Base-by-base conservation (phyloP, 2,888 invertebrate species). In the Panzeria rudis region DNA sequence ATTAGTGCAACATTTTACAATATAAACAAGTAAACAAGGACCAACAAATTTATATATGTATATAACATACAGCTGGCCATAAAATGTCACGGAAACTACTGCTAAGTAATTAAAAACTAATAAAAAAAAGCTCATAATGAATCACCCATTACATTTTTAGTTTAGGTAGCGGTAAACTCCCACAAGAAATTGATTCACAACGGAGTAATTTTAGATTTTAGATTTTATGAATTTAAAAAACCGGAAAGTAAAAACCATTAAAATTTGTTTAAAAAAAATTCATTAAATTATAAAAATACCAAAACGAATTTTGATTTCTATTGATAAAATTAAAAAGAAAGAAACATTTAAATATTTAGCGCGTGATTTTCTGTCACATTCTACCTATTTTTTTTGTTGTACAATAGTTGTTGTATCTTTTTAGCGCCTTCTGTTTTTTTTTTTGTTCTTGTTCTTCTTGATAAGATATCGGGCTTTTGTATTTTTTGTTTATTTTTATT, bases 351-450 rank as follows among this genome's bases (percentile, higher is more conserved):
- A 41, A 20, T 44, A 38, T 66, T 59, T 47, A 78, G 83, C 83
- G 78, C 78, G 73, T 73, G 78, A 78, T 83, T 83, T 66, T 68
- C 52, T 68, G 35, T 59, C 59, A 35, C 32, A 78, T 73, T 78
- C 66, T 50, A 44, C 54, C 13, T 0, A 9, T 9, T 35, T 62
- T 69, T 9, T 71, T 68, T 25, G 23, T 77, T 71, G 38, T 38
- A 32, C 20, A 6, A 6, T 35, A 7, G 23, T 41, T 41, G 29
- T 44, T 47, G 4, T 41, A 29, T 73, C 29, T 47, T 29, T 32
- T 78, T 78, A 73, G 66, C 73, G 78, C 83, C 77, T 77, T 71
- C 32, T 25, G 23, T 50, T 68, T 72, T 72, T 62, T 23, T 44
- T n/a, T 5, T 11, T 44, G 11, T 15, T 8, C 7, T 50, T 75